These are phyloP conservation scores for Phalacrocorax pelagicus DNA, from an alignment of 2,113 vertebrate genomes.

Conservation along the genomic window DNA sequence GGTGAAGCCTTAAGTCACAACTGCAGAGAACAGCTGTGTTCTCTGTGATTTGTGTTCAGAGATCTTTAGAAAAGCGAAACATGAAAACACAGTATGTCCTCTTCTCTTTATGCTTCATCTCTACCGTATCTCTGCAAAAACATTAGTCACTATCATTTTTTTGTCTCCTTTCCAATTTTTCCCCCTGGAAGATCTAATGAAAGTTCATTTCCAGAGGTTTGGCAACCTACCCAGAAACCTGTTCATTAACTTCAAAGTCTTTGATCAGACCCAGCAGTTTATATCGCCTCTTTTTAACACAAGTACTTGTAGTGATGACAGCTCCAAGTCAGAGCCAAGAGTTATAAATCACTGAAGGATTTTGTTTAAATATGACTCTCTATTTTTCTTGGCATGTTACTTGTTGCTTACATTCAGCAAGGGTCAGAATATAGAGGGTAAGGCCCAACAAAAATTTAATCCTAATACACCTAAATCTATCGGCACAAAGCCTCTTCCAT, in stretches of 20 bases:
- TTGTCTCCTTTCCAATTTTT: neutral
- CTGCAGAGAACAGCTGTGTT: neutral
- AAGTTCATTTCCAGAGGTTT: constrained; percentile 10
- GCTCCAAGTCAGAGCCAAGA: constrained; percentile 16
- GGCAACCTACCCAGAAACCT: neutral
- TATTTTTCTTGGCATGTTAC: constrained; percentile 39
- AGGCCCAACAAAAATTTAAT: neutral
- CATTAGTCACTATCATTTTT: neutral
- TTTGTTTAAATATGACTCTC: constrained; percentile 12
- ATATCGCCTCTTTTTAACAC: neutral
- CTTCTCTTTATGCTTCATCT: neutral
- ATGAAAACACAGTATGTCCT: neutral
- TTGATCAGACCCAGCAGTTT: constrained; percentile 35
- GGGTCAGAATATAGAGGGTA: neutral
- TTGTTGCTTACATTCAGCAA: neutral
- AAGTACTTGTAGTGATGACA: constrained; percentile 21
- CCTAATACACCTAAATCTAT: neutral
- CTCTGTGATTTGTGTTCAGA: neutral
- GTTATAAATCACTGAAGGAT: constrained; percentile 32
- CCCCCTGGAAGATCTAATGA: neutral
- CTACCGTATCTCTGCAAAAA: neutral
- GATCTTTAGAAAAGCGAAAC: neutral
- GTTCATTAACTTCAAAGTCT: constrained; percentile 41
- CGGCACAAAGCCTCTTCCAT: fast-evolving
- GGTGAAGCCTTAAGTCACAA: neutral